Percentiles rank a stretch among this genome's conserved stretches.
phyloP scores from a whole-genome alignment of 2,888 invertebrate genomes.

The Troides oblongomaculatus region DNA sequence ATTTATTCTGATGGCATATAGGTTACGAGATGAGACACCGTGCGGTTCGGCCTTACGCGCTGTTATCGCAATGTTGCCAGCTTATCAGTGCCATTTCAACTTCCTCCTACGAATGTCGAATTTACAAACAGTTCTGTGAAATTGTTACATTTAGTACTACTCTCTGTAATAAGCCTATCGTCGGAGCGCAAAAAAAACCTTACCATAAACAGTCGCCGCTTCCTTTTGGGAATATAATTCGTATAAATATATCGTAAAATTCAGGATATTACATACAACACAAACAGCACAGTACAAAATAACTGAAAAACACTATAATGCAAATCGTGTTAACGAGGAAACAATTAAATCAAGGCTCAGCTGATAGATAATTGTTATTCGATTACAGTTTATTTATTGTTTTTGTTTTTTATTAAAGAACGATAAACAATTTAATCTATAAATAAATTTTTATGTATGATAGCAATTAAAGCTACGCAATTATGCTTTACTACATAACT shows the following conservation, averaged over 20 bases:
- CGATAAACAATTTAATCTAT: not conserved
- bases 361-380: slow-evolving; percentile 17
- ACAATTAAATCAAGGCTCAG: slow-evolving; percentile 7
- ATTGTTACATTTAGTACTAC: not conserved
- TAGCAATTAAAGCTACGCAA: not conserved
- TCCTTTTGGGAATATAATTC: no score
- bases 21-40: slow-evolving; percentile 22
- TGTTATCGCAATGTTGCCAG: slow-evolving; percentile 12
- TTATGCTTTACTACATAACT: no score
- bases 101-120: slow-evolving; percentile 8
- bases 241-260: no score
- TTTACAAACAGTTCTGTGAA: not conserved
- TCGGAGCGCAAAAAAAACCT: no score
- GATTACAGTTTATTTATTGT: slow-evolving; percentile 4
- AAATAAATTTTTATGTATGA: not conserved
- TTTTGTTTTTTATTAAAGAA: slow-evolving; percentile 5
- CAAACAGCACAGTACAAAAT: not conserved
- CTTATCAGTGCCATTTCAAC: slow-evolving; percentile 19
- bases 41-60: slow-evolving; percentile 7
- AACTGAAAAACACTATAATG: not conserved
- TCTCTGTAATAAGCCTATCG: no score
- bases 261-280: no score
- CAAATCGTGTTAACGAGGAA: slow-evolving; percentile 10
- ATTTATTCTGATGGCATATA: slow-evolving; percentile 13
- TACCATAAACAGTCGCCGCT: no score